Evolutionary conservation across 2,888 invertebrate species (phyloP).

Genomic region (Drosophila subquinaria): DNA sequence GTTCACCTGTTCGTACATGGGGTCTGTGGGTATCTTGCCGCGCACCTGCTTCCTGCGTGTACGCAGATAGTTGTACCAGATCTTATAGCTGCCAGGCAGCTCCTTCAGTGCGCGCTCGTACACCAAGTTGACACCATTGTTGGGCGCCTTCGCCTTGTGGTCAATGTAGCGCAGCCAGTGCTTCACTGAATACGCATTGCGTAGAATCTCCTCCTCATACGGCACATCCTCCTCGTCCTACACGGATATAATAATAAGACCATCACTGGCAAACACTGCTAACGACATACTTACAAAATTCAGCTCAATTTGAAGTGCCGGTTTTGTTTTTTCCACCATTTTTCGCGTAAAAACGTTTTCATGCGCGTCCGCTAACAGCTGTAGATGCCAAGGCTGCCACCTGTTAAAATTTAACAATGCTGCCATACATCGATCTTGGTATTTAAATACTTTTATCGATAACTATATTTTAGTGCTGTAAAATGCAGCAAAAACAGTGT

Average conservation of each 20-base stretch:
- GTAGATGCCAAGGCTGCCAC: slow-evolving; percentile 49
- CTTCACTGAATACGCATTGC: slow-evolving; percentile 98
- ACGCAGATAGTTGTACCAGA: slow-evolving; percentile 98
- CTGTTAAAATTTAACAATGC: neutral
- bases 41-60: slow-evolving; percentile 93
- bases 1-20: slow-evolving; percentile 96
- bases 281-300: slow-evolving; percentile 55
- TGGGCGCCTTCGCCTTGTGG: slow-evolving; percentile 94
- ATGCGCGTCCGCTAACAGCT: slow-evolving; percentile 65
- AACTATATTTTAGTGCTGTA: slow-evolving; percentile 22
- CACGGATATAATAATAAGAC: slow-evolving; percentile 79
- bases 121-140: slow-evolving; percentile 94
- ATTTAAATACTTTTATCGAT: slow-evolving; percentile 8
- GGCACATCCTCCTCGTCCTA: slow-evolving; percentile 97
- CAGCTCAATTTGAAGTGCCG: slow-evolving; percentile 50
- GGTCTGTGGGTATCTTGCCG: slow-evolving; percentile 91
- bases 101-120: slow-evolving; percentile 98
- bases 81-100: slow-evolving; percentile 98
- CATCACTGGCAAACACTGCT: fast-evolving
- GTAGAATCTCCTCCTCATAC: slow-evolving; percentile 98
- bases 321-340: slow-evolving; percentile 54
- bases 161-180: slow-evolving; percentile 99
- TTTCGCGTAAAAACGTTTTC: slow-evolving; percentile 59
- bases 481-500: slow-evolving; percentile 27
- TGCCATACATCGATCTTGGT: neutral